Evolutionary conservation across 2,797 vertebrate species (phyloP), one percentile per base, ranked within the genome.

Genomic region (Odontamblyopus rebecca): DNA sequence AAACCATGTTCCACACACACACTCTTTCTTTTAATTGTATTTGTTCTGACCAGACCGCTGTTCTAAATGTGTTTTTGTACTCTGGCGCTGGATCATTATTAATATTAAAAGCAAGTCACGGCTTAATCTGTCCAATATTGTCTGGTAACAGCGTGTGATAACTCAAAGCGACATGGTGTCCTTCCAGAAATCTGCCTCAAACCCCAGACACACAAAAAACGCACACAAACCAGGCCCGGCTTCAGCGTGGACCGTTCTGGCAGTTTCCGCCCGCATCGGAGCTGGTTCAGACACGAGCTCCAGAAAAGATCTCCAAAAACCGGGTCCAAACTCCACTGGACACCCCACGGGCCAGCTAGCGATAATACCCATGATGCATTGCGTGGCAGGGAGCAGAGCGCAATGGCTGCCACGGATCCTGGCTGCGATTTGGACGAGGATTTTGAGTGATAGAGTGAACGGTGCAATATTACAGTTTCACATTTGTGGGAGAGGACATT

Each of bases 91-190:
- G 27, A n/a, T 32, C 19, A 35, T 63, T 23, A 63, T 13, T 12
- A 44, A 63, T 63, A 41, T 23, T 29, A 23, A 63, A 63, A 41
- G n/a, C 61, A 63, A 63, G 61, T 63, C 61, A 23, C 61, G 19
- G 35, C 32, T 63, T 63, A 61, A 23, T 63, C 35, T 23, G 9
- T 63, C n/a, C 61, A 41, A 32, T 26, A 63, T 63, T 41, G 61
- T 63, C 16, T 41, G n/a, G 61, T 26, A 41, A 13, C 61, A 23
- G 61, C n/a, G 61, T 38, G 61, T 23, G 16, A 38, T 8, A 13
- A 35, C 61, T 32, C 61, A 62, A 23, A 44, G 61, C 35, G 19
- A 51, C 64, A 66, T 13, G 15, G 15, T 51, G 41, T 66, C 64
- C 64, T 50, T 50, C 44, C 64, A 66, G 15, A 30, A 51, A 19